A percentile compares a stretch with the other conserved stretches of the same genome.
Conservation (phyloP, 1,140 invertebrate genomes). For the Drosophila arizonae region DNA sequence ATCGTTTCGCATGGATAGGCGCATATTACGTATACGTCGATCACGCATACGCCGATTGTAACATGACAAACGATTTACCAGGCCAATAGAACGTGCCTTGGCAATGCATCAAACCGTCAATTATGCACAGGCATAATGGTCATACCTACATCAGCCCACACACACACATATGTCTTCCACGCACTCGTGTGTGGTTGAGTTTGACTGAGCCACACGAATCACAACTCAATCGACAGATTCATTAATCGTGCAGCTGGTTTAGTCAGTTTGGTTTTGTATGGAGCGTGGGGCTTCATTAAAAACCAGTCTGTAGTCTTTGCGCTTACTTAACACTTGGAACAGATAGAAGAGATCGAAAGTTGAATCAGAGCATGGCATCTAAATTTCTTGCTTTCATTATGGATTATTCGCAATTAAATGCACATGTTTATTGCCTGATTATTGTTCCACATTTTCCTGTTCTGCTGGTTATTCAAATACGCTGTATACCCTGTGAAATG, state of each 20-base stretch:
- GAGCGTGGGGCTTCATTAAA: constrained; percentile 33
- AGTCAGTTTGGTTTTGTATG: constrained; percentile 4
- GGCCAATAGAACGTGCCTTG: constrained; percentile 3
- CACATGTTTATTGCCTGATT: constrained; percentile 4
- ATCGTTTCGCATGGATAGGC: too few species aligned
- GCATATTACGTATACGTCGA: constrained; percentile 28
- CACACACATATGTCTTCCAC: not conserved
- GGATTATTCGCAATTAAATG: constrained; percentile 45
- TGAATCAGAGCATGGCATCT: constrained; percentile 4
- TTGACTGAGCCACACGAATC: not conserved
- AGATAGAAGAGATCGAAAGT: not conserved
- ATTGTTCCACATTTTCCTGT: not conserved
- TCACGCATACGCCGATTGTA: not conserved
- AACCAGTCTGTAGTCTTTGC: constrained; percentile 11
- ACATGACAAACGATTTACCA: constrained; percentile 10
- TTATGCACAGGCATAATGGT: constrained; percentile 7
- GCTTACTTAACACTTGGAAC: not conserved
- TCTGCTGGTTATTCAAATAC: not conserved
- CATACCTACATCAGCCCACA: too few species aligned
- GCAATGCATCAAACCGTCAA: constrained; percentile 29
- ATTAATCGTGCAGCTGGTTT: constrained; percentile 34
- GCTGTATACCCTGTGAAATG: not conserved
- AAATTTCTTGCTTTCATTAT: not conserved
- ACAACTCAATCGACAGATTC: constrained; percentile 43
- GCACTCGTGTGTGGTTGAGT: not conserved